phyloP scores from a whole-genome alignment of 2,888 invertebrate species.

The Prosapia bicincta region DNA sequence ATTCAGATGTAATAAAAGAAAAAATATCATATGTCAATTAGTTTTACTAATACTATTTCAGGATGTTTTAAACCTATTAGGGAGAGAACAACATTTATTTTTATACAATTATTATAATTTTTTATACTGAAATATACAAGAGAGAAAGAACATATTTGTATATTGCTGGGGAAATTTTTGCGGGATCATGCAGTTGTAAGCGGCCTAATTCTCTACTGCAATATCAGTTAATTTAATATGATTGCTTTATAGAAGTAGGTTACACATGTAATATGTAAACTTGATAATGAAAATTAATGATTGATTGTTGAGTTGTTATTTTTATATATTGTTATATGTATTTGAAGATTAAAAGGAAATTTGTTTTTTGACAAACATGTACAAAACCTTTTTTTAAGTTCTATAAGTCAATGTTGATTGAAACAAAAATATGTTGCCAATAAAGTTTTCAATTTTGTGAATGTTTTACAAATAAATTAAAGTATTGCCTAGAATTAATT shows the following conservation, averaged over 20 bases:
- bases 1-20: background rate
- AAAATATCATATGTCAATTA: background rate
- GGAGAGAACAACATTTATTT: background rate
- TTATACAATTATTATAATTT: background rate
- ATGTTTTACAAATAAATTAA: too few species aligned
- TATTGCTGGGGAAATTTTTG: background rate
- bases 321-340: background rate
- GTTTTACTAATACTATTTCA: background rate
- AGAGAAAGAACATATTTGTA: too few species aligned
- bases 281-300: background rate
- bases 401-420: too few species aligned
- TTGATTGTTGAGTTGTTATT: background rate
- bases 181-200: background rate
- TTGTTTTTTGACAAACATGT: too few species aligned
- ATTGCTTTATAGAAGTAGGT: background rate
- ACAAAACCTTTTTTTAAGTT: too few species aligned
- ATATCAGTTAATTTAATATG: background rate
- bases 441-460: too few species aligned
- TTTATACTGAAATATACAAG: background rate
- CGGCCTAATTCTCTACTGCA: background rate
- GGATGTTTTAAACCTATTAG: background rate
- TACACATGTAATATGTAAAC: background rate
- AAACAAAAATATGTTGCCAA: too few species aligned
- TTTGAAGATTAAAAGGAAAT: background rate
- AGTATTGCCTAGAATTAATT: too few species aligned